Evolutionary conservation across 2,797 vertebrate species (phyloP), one percentile per base, ranked within the genome.

Genomic region (Chaetophractus vellerosus): DNA sequence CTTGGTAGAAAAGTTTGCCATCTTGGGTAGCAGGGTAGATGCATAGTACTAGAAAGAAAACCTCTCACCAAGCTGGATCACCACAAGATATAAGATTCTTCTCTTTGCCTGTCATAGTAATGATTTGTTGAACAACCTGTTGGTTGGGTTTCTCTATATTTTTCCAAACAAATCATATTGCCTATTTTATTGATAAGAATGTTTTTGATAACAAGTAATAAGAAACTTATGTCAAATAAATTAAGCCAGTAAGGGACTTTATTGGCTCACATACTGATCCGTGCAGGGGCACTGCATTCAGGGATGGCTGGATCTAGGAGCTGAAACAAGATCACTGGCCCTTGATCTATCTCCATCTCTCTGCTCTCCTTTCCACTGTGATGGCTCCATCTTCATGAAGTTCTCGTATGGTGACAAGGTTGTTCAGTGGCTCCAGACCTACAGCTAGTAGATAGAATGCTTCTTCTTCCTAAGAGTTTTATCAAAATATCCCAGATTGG

Each of bases 201-300:
- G 61, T 90, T 90, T 90, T 78, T 89, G 38, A 76, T 78, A 61
- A 41, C 10, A 61, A 59, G n/a, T 59, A 59, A n/a, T 81, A 88
- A 93, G 78, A 45, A 55, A 57, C 0, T 23, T 48, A 45, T 28
- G 36, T 75, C 63, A 87, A 63, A 57, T 76, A 26, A 79, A 14
- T n/a, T 86, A 82, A 36, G 59, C 59, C 59, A 75, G 14, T 66
- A 75, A 82, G 26, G 28, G 36, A 75, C 57, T 88, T 48, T 74
- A 66, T 66, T 88, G 9, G 18, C 4, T 74, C 68, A 93, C 36
- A 57, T 36, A 48, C 4, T 31, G 6, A 31, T 23, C n/a, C 50
- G 3, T 52, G 23, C 26, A 57, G 26, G 19, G 14, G 45, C 0
- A 1, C 28, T 66, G 50, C n/a, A 21, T 87, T 81, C 57, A 81